Conservation (phyloP, 2,888 invertebrate species). For the Caenorhabditis sp. region DNA sequence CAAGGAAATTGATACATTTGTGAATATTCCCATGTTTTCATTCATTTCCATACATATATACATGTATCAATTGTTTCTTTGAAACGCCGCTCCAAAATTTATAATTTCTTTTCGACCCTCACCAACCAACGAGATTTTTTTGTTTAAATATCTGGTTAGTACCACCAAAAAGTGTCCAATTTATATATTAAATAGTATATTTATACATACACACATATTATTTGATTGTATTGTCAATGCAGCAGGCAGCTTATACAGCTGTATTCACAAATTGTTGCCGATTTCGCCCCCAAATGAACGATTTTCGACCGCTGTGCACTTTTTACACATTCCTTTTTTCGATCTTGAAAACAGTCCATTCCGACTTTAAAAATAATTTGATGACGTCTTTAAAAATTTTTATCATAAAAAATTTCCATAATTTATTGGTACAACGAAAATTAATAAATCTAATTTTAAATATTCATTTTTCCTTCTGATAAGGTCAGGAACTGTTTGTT, state of each 20-base stretch:
- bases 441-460: no score
- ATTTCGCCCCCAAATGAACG: background rate
- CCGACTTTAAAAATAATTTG: no score
- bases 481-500: no score
- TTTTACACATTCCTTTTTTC: background rate
- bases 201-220: slow-evolving; percentile 1
- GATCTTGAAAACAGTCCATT: background rate
- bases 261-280: slow-evolving; percentile 1
- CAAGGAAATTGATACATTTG: background rate
- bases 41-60: background rate
- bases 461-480: no score
- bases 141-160: background rate
- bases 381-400: no score
- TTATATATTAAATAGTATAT: background rate
- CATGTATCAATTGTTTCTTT: background rate
- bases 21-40: background rate
- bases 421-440: no score
- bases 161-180: background rate
- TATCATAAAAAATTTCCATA: no score
- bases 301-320: background rate
- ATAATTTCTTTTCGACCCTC: background rate
- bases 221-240: background rate
- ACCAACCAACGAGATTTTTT: background rate
- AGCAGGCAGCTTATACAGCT: background rate
- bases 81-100: background rate